Evolutionary conservation across 2,888 invertebrate genomes (phyloP), one percentile per base, ranked within the genome.

Genomic region (Orthosia gracilis): DNA sequence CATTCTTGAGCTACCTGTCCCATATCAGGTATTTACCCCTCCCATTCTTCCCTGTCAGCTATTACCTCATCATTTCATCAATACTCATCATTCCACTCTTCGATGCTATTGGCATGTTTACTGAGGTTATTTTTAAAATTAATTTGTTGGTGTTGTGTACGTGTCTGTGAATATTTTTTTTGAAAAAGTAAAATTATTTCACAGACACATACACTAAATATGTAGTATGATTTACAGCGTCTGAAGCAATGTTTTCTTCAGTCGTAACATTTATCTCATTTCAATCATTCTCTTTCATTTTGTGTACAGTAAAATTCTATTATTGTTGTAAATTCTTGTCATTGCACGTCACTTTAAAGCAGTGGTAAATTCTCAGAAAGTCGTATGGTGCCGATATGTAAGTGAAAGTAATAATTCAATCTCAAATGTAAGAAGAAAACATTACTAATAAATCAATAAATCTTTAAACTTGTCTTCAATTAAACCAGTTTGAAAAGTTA

Each of bases 341-440:
- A 50, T 52, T 40, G 18, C 18, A 31, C n/a, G 52, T 52, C 15
- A 31, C n/a, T 59, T 17, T 17, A 26, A 23, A 11, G 3, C 40
- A 12, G 2, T 31, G 0, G 4, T 49, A 18, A 13, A 26, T 58
- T 52, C 63, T 66, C 50, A 66, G 40, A 78, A 66, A 61, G 31
- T n/a, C 31, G 17, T 52, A 52, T 47, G 63, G 13, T 57, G 23
- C 57, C 52, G 74, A 71, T 62, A 59, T 58, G 59, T 26, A 68
- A 84, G 84, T 76, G 86, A 85, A 85, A 85, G 84, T 85, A 55
- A 84, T 61, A 68, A 71, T 86, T 78, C 68, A 78, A 84, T 86
- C 50, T 55, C 58, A 72, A 66, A 69, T 75, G 54, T 67, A 57
- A n/a, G 69, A 69, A 31, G 68, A 78, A 80, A 78, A 69, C 57